These are phyloP conservation scores for Helarctos malayanus DNA, from an alignment of 2,797 vertebrate species.

Conservation along the genomic window DNA sequence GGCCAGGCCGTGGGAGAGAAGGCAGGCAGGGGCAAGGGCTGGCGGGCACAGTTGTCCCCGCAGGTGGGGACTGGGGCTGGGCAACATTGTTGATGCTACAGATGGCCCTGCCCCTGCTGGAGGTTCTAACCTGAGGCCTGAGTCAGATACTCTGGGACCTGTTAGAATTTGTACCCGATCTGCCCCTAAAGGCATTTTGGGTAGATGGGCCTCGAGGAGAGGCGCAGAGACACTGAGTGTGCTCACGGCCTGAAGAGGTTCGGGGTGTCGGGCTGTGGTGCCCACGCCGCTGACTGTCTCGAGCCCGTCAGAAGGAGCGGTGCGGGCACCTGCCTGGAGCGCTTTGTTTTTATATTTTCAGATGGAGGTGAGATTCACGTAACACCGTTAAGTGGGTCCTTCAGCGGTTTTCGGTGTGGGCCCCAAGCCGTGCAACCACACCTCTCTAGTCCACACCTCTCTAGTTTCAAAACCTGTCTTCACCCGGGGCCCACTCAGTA, in stretches of 20 bases:
- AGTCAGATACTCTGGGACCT: too few relatives aligned
- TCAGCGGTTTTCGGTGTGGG: fast-evolving
- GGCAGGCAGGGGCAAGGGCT: fast-evolving
- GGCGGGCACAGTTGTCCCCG: neutral
- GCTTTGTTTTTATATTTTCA: neutral
- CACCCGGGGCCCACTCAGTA: fast-evolving
- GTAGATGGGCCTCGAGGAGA: too few relatives aligned
- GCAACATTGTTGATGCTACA: neutral
- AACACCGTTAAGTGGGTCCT: fast-evolving
- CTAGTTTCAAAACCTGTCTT: neutral
- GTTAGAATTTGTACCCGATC: fast-evolving
- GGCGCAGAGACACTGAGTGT: neutral
- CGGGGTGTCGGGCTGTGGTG: fast-evolving
- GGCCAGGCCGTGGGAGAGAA: fast-evolving
- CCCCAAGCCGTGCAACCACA: fast-evolving
- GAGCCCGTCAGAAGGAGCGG: neutral
- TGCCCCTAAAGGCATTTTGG: neutral
- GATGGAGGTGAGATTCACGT: neutral
- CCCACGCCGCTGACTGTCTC: fast-evolving
- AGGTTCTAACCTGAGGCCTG: neutral
- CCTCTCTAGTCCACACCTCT: too few relatives aligned
- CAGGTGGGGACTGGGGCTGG: neutral
- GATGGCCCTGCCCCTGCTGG: neutral
- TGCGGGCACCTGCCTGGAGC: fast-evolving
- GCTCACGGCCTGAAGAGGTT: neutral